A percentile compares a stretch with the other conserved stretches of the same genome.
Conservation (phyloP, 2,113 vertebrate species). For the Sinocyclocheilus anshuiensis region DNA sequence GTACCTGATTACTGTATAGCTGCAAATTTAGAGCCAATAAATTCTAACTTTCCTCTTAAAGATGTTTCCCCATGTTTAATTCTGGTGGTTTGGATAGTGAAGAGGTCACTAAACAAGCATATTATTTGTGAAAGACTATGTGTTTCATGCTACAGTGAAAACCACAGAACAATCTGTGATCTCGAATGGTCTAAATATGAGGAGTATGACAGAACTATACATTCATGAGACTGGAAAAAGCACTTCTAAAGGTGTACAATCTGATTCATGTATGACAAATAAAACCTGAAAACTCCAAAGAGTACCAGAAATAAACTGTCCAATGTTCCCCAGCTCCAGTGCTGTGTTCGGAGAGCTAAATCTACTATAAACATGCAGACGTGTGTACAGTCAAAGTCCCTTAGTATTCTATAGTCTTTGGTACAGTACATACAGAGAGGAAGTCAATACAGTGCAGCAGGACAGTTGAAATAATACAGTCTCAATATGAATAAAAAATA, state of each 20-base stretch:
- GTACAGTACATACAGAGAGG: slow-evolving; percentile 8
- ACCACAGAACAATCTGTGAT: background rate
- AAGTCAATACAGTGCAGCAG: slow-evolving; percentile 18
- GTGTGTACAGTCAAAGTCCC: background rate
- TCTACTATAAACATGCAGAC: slow-evolving; percentile 24
- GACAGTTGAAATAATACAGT: slow-evolving; percentile 22
- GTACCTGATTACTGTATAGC: slow-evolving; percentile 21
- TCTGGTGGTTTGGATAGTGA: background rate
- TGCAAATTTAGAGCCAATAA: slow-evolving; percentile 37
- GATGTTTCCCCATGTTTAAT: background rate
- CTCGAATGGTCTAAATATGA: slow-evolving; percentile 51
- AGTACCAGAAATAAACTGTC: background rate
- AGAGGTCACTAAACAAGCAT: background rate
- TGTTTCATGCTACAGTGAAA: slow-evolving; percentile 32
- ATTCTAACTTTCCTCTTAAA: slow-evolving; percentile 2
- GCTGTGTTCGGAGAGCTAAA: slow-evolving; percentile 10
- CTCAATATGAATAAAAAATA: slow-evolving; percentile 12
- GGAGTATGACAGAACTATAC: slow-evolving; percentile 59
- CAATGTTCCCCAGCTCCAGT: background rate
- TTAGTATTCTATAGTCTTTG: no score
- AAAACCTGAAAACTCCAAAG: slow-evolving; percentile 3
- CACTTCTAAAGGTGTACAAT: slow-evolving; percentile 71
- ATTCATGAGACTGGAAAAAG: slow-evolving; percentile 74
- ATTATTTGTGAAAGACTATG: slow-evolving; percentile 20
- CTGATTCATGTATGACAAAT: slow-evolving; percentile 45